Evolutionary conservation across 2,113 vertebrate species (phyloP).

Genomic region (Erinaceus europaeus): DNA sequence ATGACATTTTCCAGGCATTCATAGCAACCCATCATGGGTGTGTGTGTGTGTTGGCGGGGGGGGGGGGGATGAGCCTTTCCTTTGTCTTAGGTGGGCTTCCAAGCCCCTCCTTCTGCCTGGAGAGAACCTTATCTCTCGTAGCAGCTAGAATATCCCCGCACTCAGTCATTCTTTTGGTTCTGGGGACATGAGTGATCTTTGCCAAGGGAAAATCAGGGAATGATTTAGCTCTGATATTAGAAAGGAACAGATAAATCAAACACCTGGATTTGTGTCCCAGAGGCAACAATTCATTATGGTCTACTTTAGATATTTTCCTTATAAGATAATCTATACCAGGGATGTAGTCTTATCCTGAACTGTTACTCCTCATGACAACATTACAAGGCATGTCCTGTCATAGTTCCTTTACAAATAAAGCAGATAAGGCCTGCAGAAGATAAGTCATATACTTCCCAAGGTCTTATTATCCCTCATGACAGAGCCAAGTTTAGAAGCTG

Average conservation of each 20-base stretch:
- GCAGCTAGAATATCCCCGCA: fast-evolving
- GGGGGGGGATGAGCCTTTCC: too few species aligned
- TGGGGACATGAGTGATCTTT: not conserved
- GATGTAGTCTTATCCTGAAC: not conserved
- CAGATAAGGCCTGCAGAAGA: not conserved
- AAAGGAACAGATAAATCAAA: not conserved
- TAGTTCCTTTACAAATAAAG: not conserved
- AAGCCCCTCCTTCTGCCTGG: not conserved
- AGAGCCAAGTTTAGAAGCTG: not conserved
- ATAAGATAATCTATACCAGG: not conserved
- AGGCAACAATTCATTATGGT: not conserved
- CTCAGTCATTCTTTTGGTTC: not conserved
- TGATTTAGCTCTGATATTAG: not conserved
- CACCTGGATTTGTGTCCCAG: not conserved
- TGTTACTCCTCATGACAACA: not conserved
- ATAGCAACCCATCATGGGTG: too few species aligned
- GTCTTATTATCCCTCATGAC: not conserved
- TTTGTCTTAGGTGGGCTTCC: not conserved
- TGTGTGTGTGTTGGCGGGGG: too few species aligned
- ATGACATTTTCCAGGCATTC: fast-evolving
- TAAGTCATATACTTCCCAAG: not conserved
- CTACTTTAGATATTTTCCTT: not conserved
- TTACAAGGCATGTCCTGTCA: not conserved
- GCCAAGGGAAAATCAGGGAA: not conserved
- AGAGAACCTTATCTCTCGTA: not conserved